Conservation (phyloP, 2,888 invertebrate species). For the Sussaba pulchella region DNA sequence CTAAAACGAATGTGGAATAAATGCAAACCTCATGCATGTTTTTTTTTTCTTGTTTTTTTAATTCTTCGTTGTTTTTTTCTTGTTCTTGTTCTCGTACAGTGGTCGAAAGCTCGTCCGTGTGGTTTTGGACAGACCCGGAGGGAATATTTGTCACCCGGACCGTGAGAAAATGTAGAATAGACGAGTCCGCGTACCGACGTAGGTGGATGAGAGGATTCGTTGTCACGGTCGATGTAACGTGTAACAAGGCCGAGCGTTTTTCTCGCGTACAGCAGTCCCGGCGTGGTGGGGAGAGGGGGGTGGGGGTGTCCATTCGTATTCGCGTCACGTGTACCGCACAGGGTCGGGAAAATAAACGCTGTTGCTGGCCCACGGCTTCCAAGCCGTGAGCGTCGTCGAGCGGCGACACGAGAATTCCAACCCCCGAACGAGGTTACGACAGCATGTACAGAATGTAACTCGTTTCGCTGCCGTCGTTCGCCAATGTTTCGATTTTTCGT, state of each 20-base stretch:
- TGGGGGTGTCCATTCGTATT: slow-evolving; percentile 41
- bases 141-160: slow-evolving; percentile 38
- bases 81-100: neutral
- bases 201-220: slow-evolving; percentile 19
- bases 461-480: slow-evolving; percentile 43
- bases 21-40: slow-evolving; percentile 20
- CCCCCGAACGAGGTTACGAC: slow-evolving; percentile 43
- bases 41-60: neutral
- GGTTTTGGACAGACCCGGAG: neutral
- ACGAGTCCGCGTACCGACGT: slow-evolving; percentile 33
- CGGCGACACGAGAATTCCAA: slow-evolving; percentile 29
- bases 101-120: neutral
- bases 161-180: slow-evolving; percentile 32
- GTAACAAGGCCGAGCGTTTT: slow-evolving; percentile 19
- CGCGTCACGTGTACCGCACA: slow-evolving; percentile 54
- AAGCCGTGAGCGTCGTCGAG: slow-evolving; percentile 44
- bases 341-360: slow-evolving; percentile 62
- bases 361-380: slow-evolving; percentile 33
- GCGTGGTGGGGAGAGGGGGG: neutral
- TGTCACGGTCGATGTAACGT: slow-evolving; percentile 42
- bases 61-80: too few species aligned
- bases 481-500: slow-evolving; percentile 39
- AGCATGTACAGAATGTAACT: slow-evolving; percentile 64
- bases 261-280: neutral
- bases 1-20: slow-evolving; percentile 38